Evolutionary conservation across 2,888 invertebrate genomes (phyloP).

Genomic region (Mesoligia furuncula): DNA sequence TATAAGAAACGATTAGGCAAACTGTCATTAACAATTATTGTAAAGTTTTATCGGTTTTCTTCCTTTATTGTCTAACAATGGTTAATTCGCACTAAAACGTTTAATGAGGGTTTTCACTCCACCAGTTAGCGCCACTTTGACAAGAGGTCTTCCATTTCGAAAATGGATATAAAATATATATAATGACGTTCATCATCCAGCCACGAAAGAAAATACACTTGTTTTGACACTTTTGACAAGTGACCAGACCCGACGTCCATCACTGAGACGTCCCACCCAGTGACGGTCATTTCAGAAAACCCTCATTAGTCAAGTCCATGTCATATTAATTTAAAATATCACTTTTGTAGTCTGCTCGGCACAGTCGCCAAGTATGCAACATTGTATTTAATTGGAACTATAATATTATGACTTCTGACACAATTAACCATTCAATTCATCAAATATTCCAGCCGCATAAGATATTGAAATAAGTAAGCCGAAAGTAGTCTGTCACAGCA

Average conservation of each 20-base stretch:
- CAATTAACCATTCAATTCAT: constrained; percentile 13
- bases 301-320: not conserved
- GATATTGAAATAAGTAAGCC: constrained; percentile 49
- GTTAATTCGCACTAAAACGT: not conserved
- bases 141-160: not conserved
- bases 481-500: constrained; percentile 64
- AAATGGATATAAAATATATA: not conserved
- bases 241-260: not conserved
- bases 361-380: not conserved
- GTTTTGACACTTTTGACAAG: not conserved
- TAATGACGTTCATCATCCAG: not conserved
- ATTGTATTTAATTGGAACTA: constrained; percentile 6
- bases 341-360: not conserved
- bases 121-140: not conserved
- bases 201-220: no score
- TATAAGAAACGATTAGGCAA: constrained; percentile 37
- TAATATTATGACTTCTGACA: constrained; percentile 22
- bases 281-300: not conserved
- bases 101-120: not conserved
- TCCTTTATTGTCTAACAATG: constrained; percentile 14
- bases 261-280: not conserved
- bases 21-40: constrained; percentile 35
- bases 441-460: constrained; percentile 22
- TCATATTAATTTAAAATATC: not conserved
- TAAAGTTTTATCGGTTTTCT: constrained; percentile 21